Base-by-base conservation (phyloP, 2,888 invertebrate species). In the Caenorhabditis angaria region DNA sequence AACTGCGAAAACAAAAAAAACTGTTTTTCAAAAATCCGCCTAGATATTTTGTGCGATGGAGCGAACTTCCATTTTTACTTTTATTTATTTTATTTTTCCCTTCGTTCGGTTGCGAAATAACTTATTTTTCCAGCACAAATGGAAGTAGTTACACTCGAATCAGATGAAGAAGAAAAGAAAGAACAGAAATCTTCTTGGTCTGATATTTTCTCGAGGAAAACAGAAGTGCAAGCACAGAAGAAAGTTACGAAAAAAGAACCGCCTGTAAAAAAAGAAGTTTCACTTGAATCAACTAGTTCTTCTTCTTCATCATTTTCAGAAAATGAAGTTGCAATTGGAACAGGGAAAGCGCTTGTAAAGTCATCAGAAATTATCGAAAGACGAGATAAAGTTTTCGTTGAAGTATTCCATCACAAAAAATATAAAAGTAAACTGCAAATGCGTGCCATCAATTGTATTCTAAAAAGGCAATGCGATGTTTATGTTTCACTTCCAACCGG, bases 401-500 rank as follows among this genome's bases (percentile, higher is more conserved):
- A 78, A 47, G 69, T 79, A 4, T 85, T 85, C 65, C 68, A 67
- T 8, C 84, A 84, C 70, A 66, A 75, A 50, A 82, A 80, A 24
- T 85, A 82, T 69, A 77, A 78, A 56, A 80, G 73, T 51, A 67
- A 63, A 24, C 70, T 74, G 18, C 85, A 85, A 64, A 76, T 72
- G 64, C 59, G 77, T 25, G 83, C 85, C 1, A 65, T 85, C 20
- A 79, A 75, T n/a, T 70, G 68, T 41, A 74, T 82, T 41, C 63
- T 84, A 8, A 65, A 67, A 59, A 67, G 89, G 4, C 81, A 92
- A 82, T 91, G 92, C 83, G 97, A 99, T 92, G 93, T 96, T 0
- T 95, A 93, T 88, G 92, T 99, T 14, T 95, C 94, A 76, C 96
- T 99, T 95, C 99, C 99, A 1, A 99, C 99, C 5, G 99, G 99